A percentile compares a stretch with the other conserved stretches of the same genome.
Evolutionary conservation across 2,888 invertebrate species (phyloP).

Genomic region (Andrena fulva): DNA sequence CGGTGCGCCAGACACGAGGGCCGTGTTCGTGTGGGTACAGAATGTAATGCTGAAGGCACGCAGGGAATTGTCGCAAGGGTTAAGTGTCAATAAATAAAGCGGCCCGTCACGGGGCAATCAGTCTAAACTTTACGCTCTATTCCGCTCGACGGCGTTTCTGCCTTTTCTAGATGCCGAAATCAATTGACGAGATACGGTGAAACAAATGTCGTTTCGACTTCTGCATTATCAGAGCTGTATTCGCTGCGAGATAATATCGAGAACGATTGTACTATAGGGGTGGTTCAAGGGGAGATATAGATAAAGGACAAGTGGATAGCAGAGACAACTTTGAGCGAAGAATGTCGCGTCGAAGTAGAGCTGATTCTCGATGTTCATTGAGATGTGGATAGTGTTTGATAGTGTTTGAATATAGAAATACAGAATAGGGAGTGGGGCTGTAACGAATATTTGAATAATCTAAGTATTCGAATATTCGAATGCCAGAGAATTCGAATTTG

Average conservation of each 20-base stretch:
- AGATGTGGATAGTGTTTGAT: too few species aligned
- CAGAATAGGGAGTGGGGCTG: too few species aligned
- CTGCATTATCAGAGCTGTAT: not conserved
- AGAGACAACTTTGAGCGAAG: too few species aligned
- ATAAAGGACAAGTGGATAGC: too few species aligned
- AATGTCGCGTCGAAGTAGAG: too few species aligned
- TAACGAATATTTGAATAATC: too few species aligned
- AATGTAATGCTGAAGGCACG: slow-evolving; percentile 40
- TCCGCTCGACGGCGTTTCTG: slow-evolving; percentile 27
- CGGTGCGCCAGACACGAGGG: too few species aligned
- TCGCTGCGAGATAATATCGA: not conserved
- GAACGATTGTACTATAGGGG: not conserved
- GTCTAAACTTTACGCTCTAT: slow-evolving; percentile 46
- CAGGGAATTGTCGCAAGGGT: slow-evolving; percentile 54
- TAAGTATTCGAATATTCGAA: too few species aligned
- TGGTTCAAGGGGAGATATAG: too few species aligned
- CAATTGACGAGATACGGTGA: slow-evolving; percentile 35
- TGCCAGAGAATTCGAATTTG: too few species aligned
- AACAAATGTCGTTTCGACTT: not conserved
- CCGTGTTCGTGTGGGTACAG: not conserved
- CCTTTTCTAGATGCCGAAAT: slow-evolving; percentile 55
- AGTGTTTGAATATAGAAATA: too few species aligned
- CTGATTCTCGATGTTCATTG: too few species aligned
- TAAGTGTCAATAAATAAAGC: slow-evolving; percentile 60
- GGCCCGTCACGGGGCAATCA: slow-evolving; percentile 50